Conservation (phyloP, 2,888 invertebrate genomes). For the Apamea sordens region DNA sequence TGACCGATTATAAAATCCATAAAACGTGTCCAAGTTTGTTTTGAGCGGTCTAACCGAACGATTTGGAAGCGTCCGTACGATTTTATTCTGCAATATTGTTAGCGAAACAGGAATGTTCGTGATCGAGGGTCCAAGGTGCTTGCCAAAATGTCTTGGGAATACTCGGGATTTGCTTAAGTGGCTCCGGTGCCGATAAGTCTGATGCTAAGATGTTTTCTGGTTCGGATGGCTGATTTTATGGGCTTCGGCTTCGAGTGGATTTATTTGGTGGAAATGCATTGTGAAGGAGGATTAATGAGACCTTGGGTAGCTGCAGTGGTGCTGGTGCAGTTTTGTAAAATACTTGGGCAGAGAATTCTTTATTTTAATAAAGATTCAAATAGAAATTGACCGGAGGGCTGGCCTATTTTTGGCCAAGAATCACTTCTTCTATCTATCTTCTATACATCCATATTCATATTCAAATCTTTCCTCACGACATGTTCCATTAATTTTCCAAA, state of each 20-base stretch:
- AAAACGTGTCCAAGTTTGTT: constrained; percentile 84
- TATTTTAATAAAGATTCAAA: neutral
- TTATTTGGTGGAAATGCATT: constrained; percentile 36
- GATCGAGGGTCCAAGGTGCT: constrained; percentile 47
- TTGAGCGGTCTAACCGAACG: constrained; percentile 67
- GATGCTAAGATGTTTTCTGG: constrained; percentile 46
- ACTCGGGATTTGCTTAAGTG: constrained; percentile 55
- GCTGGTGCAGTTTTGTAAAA: neutral
- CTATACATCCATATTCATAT: neutral
- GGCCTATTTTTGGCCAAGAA: too few relatives aligned
- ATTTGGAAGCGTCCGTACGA: constrained; percentile 71
- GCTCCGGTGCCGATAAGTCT: constrained; percentile 61
- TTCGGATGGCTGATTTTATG: constrained; percentile 52
- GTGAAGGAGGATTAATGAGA: constrained; percentile 15
- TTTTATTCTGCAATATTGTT: constrained; percentile 70
- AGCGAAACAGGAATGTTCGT: constrained; percentile 62
- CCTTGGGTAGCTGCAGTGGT: neutral
- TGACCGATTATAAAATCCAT: constrained; percentile 87
- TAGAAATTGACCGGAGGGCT: too few relatives aligned
- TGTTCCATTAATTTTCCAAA: neutral
- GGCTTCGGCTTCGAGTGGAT: constrained; percentile 12
- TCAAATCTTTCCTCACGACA: neutral
- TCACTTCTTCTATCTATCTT: too few relatives aligned
- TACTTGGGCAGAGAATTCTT: neutral
- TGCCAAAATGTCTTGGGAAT: constrained; percentile 60